These are phyloP conservation scores for Brachionus koreanus DNA, from an alignment of 1,140 invertebrate genomes.

Conservation along the genomic window DNA sequence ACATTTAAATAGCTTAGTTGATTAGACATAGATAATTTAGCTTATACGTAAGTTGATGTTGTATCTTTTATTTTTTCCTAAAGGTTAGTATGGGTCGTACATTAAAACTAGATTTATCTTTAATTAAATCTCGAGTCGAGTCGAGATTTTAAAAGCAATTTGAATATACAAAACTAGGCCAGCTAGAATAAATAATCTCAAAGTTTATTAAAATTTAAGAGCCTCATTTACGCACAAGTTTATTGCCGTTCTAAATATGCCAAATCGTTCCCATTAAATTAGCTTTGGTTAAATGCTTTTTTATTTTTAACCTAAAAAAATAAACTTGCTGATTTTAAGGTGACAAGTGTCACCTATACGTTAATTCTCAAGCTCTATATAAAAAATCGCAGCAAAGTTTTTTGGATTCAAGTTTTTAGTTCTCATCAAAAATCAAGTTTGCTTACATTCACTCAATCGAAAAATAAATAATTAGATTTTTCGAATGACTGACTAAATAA, in stretches of 20 bases:
- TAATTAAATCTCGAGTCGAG: not conserved
- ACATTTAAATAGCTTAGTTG: conserved; percentile 18
- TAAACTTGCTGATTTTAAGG: not conserved
- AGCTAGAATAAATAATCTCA: conserved; percentile 8
- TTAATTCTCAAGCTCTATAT: not conserved
- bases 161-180: not conserved
- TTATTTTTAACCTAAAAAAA: not conserved
- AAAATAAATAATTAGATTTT: not conserved
- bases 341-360: not conserved
- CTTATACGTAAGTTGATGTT: conserved; percentile 10
- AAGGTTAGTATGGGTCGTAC: not conserved
- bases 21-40: not conserved
- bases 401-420: not conserved
- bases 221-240: not conserved
- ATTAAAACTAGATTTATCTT: not conserved
- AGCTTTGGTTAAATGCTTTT: not conserved
- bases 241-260: not conserved
- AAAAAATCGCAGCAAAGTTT: not conserved
- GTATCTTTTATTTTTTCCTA: not conserved
- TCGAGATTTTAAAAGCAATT: not conserved
- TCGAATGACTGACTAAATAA: not conserved
- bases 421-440: not conserved
- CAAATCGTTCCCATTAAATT: not conserved
- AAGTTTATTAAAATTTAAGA: conserved; percentile 11
- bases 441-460: not conserved